Evolutionary conservation across 2,888 invertebrate species (phyloP).

Genomic region (Fragum fragum): DNA sequence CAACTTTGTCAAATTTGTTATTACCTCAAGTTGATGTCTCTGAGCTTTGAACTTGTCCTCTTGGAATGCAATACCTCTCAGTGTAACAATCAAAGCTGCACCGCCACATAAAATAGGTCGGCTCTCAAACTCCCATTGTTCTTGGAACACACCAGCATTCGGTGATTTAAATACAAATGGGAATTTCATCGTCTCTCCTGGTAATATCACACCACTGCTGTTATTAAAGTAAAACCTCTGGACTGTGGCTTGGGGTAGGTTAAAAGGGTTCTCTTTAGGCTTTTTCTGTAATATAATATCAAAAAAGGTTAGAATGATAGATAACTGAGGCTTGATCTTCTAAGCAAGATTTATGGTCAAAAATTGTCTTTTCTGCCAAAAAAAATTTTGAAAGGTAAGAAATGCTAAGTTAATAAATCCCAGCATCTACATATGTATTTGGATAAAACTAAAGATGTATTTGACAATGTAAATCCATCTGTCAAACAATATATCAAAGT

Average conservation of each 20-base stretch:
- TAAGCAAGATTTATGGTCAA: no score
- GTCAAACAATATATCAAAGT: no score
- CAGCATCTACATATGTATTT: no score
- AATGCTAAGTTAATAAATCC: no score
- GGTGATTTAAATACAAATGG: conserved; percentile 87
- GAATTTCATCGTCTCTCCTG: conserved; percentile 85
- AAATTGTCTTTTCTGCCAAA: no score
- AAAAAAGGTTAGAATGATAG: no score
- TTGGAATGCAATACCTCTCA: conserved; percentile 85
- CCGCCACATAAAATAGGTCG: conserved; percentile 85
- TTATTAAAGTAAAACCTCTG: conserved; percentile 87
- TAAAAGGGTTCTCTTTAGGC: conserved; percentile 85
- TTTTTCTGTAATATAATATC: conserved; percentile 84
- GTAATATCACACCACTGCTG: conserved; percentile 85
- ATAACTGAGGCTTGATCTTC: no score
- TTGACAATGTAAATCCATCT: no score
- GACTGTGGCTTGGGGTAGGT: conserved; percentile 79
- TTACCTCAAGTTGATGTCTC: conserved; percentile 84
- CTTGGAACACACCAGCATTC: conserved; percentile 85
- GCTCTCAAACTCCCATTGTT: conserved; percentile 86
- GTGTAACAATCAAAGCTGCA: conserved; percentile 84
- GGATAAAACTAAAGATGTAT: no score
- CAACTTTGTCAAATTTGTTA: no score
- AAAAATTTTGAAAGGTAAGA: no score
- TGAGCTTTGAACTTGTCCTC: conserved; percentile 84